Base-by-base conservation (phyloP, 2,888 invertebrate genomes). In the Aspidapion aeneum region DNA sequence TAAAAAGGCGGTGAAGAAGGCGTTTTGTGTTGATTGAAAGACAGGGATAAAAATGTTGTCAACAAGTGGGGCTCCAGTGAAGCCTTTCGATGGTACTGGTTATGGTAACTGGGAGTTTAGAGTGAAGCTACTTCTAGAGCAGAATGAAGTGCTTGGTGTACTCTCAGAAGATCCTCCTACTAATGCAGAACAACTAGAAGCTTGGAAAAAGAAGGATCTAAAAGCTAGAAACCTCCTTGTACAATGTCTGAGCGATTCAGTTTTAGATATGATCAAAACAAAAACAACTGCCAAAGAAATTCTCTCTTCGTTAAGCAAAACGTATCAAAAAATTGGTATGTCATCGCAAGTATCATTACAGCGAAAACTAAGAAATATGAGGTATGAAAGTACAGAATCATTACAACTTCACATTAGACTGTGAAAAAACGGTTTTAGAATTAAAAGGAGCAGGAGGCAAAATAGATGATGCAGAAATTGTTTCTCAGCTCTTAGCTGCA, bases 401-500 rank as follows among this genome's bases (percentile, higher is more conserved):
- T 49, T 20, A 16, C 18, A 49, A 48, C 16, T 58, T 49, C 35
- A 18, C 49, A n/a, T 17, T 16, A 9, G 59, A 59, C 2, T 59
- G 49, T 22, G 59, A 59, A 18, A 59, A 59, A 20, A 59, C 59
- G 2, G 49, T 50, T 20, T 1, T 21, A 16, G 59, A 59, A 17
- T 52, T 52, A 18, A 59, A 60, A 56, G 55, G 55, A 48, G 60
- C 60, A 18, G 60, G 55, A n/a, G 55, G 60, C 9, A 19, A 60
- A 22, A 57, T 62, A 52, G 62, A 62, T 35, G 62, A 59, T 9
- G 18, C 55, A 18, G 58, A 59, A 35, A 35, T 57, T 9, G 20
- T 61, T 18, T 18, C 56, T 18, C 61, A 61, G 57, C 22, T 61
- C 1, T 21, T 61, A 1, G 21, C 61, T 18, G 56, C 57, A 21